Evolutionary conservation across 2,888 invertebrate genomes (phyloP).

Genomic region (Cerceris rybyensis): DNA sequence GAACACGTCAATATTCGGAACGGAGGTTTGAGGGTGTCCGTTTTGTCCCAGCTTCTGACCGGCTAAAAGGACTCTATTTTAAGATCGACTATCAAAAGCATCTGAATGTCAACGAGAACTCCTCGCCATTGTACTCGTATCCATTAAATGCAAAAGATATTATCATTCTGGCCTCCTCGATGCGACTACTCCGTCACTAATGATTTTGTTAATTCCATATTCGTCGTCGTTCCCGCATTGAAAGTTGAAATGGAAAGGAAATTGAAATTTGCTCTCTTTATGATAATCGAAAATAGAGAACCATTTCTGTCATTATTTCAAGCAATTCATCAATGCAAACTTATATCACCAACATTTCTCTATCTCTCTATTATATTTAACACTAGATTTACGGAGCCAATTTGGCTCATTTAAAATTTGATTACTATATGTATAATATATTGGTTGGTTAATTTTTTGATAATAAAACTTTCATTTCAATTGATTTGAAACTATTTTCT

Average conservation of each 20-base stretch:
- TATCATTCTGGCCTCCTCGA: conserved; percentile 29
- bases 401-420: too few relatives aligned
- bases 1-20: conserved; percentile 49
- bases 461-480: too few relatives aligned
- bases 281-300: too few relatives aligned
- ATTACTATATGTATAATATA: too few relatives aligned
- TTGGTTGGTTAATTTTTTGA: too few relatives aligned
- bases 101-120: conserved; percentile 43
- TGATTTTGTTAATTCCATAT: conserved; percentile 22
- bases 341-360: too few relatives aligned
- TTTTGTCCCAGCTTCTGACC: conserved; percentile 38
- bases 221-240: neutral
- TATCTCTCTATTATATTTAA: too few relatives aligned
- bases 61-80: conserved; percentile 44
- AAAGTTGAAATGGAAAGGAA: neutral
- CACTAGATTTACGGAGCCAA: too few relatives aligned
- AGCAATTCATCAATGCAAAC: too few relatives aligned
- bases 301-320: too few relatives aligned
- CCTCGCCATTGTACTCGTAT: conserved; percentile 25
- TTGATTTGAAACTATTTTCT: too few relatives aligned
- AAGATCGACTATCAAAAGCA: conserved; percentile 38
- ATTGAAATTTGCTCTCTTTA: neutral
- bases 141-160: conserved; percentile 46
- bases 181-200: conserved; percentile 12
- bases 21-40: conserved; percentile 53